Percentiles rank a stretch among this genome's conserved stretches.
phyloP scores from a whole-genome alignment of 2,113 vertebrate species.

The Acrocephalus kingi region DNA sequence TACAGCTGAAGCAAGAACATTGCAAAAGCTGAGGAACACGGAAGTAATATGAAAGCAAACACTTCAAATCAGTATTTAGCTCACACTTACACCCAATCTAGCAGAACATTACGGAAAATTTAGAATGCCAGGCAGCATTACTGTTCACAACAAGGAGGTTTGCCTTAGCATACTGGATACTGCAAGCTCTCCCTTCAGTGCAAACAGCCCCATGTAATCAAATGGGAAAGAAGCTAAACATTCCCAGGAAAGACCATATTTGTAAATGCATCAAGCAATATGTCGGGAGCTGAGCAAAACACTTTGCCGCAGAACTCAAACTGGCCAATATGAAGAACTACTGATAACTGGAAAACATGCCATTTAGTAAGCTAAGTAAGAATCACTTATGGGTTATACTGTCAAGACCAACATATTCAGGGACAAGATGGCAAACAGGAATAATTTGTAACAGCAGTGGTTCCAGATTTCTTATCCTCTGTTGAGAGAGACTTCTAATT shows the following conservation, averaged over 20 bases:
- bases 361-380: background rate
- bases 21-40: background rate
- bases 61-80: background rate
- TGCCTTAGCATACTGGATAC: background rate
- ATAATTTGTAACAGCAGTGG: background rate
- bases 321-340: background rate
- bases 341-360: background rate
- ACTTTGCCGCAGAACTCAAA: background rate
- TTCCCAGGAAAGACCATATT: background rate
- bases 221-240: background rate
- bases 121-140: background rate
- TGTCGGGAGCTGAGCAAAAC: background rate
- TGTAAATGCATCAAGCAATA: background rate
- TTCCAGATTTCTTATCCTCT: conserved; percentile 9
- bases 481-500: background rate
- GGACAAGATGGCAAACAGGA: background rate
- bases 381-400: background rate
- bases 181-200: background rate
- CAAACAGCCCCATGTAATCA: background rate
- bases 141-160: background rate
- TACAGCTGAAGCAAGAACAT: background rate
- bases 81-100: conserved; percentile 14
- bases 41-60: background rate
- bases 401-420: background rate
- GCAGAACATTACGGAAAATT: background rate